Conservation (phyloP, 2,888 invertebrate genomes). For the Petrophora chlorosata region DNA sequence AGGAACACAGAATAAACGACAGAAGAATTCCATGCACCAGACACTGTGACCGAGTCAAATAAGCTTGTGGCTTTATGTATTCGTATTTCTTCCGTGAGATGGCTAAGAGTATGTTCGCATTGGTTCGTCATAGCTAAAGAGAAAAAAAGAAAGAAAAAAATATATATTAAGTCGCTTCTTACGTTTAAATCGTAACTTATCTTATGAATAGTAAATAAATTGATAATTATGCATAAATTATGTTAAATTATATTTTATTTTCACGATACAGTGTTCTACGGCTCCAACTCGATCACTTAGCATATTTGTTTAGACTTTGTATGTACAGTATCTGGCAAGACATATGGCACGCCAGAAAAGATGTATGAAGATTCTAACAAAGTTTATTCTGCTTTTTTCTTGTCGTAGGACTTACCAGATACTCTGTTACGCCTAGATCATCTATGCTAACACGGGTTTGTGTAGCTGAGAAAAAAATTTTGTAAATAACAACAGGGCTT, state of each 20-base stretch:
- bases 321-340: neutral
- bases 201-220: constrained; percentile 17
- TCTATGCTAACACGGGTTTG: too few species aligned
- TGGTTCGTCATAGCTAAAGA: neutral
- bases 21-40: too few species aligned
- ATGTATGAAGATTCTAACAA: neutral
- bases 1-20: too few species aligned
- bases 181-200: constrained; percentile 14
- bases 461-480: too few species aligned
- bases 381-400: too few species aligned
- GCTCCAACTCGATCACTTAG: neutral
- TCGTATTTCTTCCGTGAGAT: too few species aligned
- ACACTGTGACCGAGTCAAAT: too few species aligned
- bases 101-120: neutral
- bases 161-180: constrained; percentile 9
- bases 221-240: neutral
- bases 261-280: neutral
- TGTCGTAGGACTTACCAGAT: too few species aligned
- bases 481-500: constrained; percentile 8
- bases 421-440: too few species aligned
- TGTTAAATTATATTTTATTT: constrained; percentile 2
- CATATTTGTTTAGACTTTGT: neutral
- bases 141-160: neutral
- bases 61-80: too few species aligned
- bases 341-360: neutral